Base-by-base conservation (phyloP, 2,888 invertebrate genomes). In the Poecilus cupreus region DNA sequence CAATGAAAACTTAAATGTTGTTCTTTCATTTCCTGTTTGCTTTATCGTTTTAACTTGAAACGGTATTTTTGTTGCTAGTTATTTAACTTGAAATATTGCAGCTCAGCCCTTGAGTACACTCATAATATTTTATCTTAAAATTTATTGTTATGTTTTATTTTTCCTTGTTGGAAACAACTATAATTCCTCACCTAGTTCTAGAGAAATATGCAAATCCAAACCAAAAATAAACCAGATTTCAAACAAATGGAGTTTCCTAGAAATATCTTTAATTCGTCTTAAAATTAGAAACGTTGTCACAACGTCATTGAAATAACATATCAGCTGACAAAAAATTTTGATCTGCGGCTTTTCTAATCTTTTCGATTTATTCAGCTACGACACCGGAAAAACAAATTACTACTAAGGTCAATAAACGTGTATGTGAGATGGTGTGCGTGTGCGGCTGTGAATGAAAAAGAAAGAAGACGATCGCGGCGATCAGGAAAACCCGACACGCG, bases 381-480 rank as follows among this genome's bases (percentile, higher is more conserved):
- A 13, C 60, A 60, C 60, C 60, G 60, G 60, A 60, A 60, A 60
- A 60, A 60, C 60, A 60, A 60, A 60, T 60, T 60, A 60, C 60
- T 60, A 60, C 43, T 60, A 60, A 60, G 60, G 60, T 60, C 60
- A 60, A 26, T 60, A 60, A 32, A 60, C 60, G 13, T 60, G 4
- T 60, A 0, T 60, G 26, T 60, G 60, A 26, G 22, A 20, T 18
- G 10, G 60, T 10, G 24, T n/a, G 13, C 22, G 22, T 26, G 60
- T 60, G 24, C 26, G 3, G 60, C 13, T 24, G 60, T 60, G 60
- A 60, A 60, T 60, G 60, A 60, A 60, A 60, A 60, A 60, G 26
- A 60, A 60, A 60, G 60, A 60, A 60, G 26, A 60, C 60, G 60
- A 24, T 26, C 43, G 11, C 60, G n/a, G 54, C 26, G 60, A 26